phyloP scores from a whole-genome alignment of 2,888 invertebrate genomes.

The Mimachlamys varia region DNA sequence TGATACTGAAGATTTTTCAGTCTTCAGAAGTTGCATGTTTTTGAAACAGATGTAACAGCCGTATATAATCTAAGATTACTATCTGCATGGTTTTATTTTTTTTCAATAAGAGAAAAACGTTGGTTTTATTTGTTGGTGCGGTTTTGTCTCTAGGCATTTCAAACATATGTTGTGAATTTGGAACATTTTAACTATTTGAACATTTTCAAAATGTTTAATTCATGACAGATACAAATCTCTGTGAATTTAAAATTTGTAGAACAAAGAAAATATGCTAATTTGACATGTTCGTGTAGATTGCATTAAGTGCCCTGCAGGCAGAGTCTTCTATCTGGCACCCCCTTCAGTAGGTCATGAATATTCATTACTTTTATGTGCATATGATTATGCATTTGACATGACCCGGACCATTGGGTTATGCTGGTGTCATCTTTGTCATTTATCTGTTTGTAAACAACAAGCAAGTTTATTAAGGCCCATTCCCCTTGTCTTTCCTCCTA shows the following conservation, averaged over 20 bases:
- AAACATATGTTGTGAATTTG: not conserved
- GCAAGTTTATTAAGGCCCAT: no score
- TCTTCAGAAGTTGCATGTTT: no score
- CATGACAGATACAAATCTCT: not conserved
- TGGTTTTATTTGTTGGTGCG: not conserved
- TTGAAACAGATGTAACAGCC: not conserved
- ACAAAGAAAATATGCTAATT: constrained; percentile 18
- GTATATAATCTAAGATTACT: not conserved
- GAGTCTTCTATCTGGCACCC: not conserved
- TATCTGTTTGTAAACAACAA: not conserved
- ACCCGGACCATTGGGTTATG: not conserved
- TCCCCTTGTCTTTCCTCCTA: no score
- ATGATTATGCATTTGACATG: not conserved
- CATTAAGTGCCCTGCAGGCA: not conserved
- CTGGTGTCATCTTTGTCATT: not conserved
- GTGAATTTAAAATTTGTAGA: not conserved
- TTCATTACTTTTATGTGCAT: not conserved
- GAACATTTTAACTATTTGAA: not conserved
- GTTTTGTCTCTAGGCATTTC: not conserved
- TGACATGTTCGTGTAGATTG: not conserved
- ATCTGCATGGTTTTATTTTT: no score
- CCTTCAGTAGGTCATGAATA: not conserved
- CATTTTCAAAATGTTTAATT: not conserved
- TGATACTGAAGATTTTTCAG: no score
- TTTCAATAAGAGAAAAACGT: not conserved